A percentile compares a stretch with the other conserved stretches of the same genome.
Evolutionary conservation across 2,113 vertebrate species (phyloP).

Genomic region (Tragelaphus imberbis): DNA sequence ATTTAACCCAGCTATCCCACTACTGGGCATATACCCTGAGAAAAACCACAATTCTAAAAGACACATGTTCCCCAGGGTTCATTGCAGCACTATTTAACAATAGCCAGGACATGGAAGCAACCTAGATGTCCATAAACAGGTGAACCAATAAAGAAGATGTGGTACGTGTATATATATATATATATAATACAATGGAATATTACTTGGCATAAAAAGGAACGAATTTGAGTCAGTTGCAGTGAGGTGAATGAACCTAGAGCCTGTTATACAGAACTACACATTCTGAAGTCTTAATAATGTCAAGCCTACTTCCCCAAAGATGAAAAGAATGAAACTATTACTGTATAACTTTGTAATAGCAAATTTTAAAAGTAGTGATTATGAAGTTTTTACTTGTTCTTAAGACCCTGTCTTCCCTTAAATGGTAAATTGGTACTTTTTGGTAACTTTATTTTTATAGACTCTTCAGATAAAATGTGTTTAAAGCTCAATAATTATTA

Average conservation of each 20-base stretch:
- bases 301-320: not conserved
- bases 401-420: not conserved
- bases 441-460: constrained; percentile 2
- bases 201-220: not conserved
- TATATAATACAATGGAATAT: not conserved
- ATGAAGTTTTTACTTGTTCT: constrained; percentile 32
- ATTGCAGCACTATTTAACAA: not conserved
- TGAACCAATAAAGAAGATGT: not conserved
- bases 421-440: constrained; percentile 15
- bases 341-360: not conserved
- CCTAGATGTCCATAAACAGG: not conserved
- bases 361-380: not conserved
- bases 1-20: not conserved
- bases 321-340: not conserved
- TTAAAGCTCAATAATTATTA: constrained; percentile 16
- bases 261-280: not conserved
- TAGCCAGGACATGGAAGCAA: not conserved
- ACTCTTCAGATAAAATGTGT: not conserved
- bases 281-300: constrained; percentile 3
- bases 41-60: not conserved
- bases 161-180: not conserved
- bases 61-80: not conserved
- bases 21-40: not conserved
- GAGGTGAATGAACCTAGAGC: not conserved
- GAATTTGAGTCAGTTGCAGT: not conserved